These are phyloP conservation scores for Paratilapia polleni DNA, from an alignment of 2,113 vertebrate genomes.

Conservation along the genomic window DNA sequence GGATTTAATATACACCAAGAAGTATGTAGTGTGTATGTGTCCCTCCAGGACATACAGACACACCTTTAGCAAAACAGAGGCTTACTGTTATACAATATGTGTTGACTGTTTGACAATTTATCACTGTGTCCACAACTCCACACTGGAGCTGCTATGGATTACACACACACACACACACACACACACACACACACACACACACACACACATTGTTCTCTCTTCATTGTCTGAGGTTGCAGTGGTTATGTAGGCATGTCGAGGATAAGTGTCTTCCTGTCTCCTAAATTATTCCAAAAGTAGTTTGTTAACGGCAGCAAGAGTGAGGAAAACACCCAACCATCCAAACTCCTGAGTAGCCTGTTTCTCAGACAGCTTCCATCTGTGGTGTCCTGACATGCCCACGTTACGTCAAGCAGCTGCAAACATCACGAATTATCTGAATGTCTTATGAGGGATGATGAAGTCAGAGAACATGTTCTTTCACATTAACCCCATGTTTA, in stretches of 20 bases:
- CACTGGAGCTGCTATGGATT: conserved; percentile 13
- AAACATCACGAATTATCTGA: conserved; percentile 27
- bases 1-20: background rate
- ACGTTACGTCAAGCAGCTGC: conserved; percentile 24
- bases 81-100: conserved; percentile 28
- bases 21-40: background rate
- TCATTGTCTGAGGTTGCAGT: conserved; percentile 34
- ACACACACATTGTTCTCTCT: conserved; percentile 9
- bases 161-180: background rate
- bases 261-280: conserved; percentile 28
- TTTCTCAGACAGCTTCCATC: conserved; percentile 35
- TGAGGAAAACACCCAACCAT: conserved; percentile 33
- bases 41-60: background rate
- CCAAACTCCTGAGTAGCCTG: background rate
- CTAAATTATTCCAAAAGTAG: conserved; percentile 42
- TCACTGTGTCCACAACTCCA: background rate
- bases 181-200: no score
- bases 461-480: background rate
- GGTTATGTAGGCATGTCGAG: conserved; percentile 16
- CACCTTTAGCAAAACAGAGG: conserved; percentile 37
- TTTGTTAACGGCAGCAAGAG: conserved; percentile 14
- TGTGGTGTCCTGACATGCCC: conserved; percentile 30
- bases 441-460: background rate
- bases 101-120: conserved; percentile 32
- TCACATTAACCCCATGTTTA: background rate